Base-by-base conservation (phyloP, 2,113 vertebrate species). In the Mesocricetus auratus region DNA sequence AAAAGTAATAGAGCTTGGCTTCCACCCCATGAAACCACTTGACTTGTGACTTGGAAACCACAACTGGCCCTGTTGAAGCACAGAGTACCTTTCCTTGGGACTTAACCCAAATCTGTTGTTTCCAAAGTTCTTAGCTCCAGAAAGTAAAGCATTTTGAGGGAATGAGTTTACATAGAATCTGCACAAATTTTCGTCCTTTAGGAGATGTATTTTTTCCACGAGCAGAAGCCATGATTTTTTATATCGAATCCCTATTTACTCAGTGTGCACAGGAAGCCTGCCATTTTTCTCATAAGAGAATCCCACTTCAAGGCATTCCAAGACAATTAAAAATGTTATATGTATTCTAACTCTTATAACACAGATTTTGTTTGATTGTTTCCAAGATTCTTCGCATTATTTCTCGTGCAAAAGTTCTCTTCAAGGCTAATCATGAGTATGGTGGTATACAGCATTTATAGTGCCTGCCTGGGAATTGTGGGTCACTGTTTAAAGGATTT, bases 1-100 rank as follows among this genome's bases (percentile, higher is more conserved):
- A 82, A 94, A 96, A 92, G 24, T 87, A 53, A 73, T 5, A 42
- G 24, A 75, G 29, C 68, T 94, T 95, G 91, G 83, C 82, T 96
- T 78, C 36, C 24, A 17, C 50, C 5, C 78, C 21, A 9, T 6
- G 36, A 66, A 91, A 87, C n/a, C 50, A 88, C 12, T 4, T 15
- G 24, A 91, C 56, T 86, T 83, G 29, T 17, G 77, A 77, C 82
- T 93, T 82, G 85, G 53, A 89, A 96, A 96, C 58, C 74, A 68
- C n/a, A 93, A 79, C 17, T 85, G 68, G 50, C 45, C 85, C 42
- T 0, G 24, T 64, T 66, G 50, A 89, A 94, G 53, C 29, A n/a
- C 1, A 42, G 33, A 56, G 66, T 64, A 73, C n/a, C 22, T 89
- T 86, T 62, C 17, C 53, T 66, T 66, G 83, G 71, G 24, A 87